phyloP scores from a whole-genome alignment of 2,888 invertebrate genomes.

The Lycocerus yunnanus region DNA sequence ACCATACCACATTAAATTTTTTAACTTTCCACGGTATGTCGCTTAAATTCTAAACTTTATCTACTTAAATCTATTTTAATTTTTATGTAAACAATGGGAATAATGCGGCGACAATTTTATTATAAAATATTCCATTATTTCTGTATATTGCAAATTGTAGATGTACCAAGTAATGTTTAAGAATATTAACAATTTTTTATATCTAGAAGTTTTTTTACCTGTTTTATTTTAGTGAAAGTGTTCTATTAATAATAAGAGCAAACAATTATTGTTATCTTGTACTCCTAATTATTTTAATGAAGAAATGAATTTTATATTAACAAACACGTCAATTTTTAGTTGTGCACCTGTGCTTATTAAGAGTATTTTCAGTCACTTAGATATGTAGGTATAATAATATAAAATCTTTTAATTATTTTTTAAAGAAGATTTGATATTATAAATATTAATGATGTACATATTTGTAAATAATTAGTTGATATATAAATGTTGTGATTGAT shows the following conservation, averaged over 20 bases:
- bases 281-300: not conserved
- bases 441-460: slow-evolving; percentile 44
- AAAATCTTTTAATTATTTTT: slow-evolving; percentile 17
- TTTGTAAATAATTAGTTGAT: slow-evolving; percentile 50
- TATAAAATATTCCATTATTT: slow-evolving; percentile 12
- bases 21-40: not conserved
- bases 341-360: slow-evolving; percentile 25
- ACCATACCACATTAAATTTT: not conserved
- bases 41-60: not conserved
- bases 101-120: not conserved
- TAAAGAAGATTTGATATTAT: slow-evolving; percentile 11
- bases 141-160: slow-evolving; percentile 10
- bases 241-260: not conserved
- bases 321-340: slow-evolving; percentile 15
- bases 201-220: not conserved
- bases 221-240: not conserved
- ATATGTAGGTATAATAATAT: slow-evolving; percentile 7
- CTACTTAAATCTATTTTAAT: not conserved
- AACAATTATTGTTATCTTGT: not conserved
- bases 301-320: not conserved
- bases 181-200: slow-evolving; percentile 13
- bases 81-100: not conserved
- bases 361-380: slow-evolving; percentile 18
- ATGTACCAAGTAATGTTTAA: slow-evolving; percentile 14
- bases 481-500: slow-evolving; percentile 51